Base-by-base conservation (phyloP, 2,888 invertebrate species). In the Calephelis perditalis region DNA sequence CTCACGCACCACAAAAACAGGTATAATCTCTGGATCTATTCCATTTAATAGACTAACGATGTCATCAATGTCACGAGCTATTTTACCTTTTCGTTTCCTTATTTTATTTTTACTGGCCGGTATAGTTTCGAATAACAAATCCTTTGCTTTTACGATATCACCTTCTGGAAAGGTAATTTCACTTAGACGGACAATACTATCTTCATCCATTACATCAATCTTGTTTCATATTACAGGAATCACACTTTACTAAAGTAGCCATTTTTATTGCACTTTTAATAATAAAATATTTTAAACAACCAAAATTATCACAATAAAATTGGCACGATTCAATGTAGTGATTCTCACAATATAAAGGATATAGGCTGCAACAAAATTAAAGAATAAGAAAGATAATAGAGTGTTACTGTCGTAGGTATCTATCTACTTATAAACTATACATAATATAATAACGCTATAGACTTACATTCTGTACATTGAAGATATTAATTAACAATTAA, bases 81-180 rank as follows among this genome's bases (percentile, higher is more conserved):
- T 44, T 57, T 57, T 57, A 6, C 52, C 57, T 9, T 57, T 36
- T 11, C 57, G 45, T 60, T 62, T 62, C 35, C 56, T 44, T 11
- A 46, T 44, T 37, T 47, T 52, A 45, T 57, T 57, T 11, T 45
- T 43, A 10, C 26, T 57, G 0, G 37, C 37, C 1, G 37, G 1
- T 37, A 37, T 37, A 2, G 37, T 7, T 37, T 37, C 37, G 7
- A 37, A 37, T 37, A 37, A 15, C 10, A 56, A 37, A 40, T 56
- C 15, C 6, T 56, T 56, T 11, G 56, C 56, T 12, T 15, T 6
- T n/a, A 26, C 56, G 9, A 56, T 11, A 56, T 56, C 56, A 7
- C 36, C 37, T 12, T 56, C 40, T 12, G 56, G 37, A n/a, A 40
- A 56, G n/a, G 56, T 37, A 56, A 9, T 56, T 40, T 40, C 56